Conservation (phyloP, 92 coral and sea anemone genomes). For the Porites lobata region DNA sequence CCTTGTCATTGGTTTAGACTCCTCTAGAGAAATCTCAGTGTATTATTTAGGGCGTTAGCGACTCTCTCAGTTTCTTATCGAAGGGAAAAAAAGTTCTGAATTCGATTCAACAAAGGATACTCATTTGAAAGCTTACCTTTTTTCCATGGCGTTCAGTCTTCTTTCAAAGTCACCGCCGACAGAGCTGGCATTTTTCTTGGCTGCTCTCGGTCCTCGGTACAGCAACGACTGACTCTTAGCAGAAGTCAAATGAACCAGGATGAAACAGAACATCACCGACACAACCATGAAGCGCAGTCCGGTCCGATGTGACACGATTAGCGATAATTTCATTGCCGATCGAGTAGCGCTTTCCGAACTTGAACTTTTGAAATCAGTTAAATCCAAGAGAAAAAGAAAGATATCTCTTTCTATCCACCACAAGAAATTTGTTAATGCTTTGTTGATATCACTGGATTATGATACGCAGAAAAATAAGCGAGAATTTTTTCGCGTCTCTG, state of each 20-base stretch:
- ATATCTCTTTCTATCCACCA: neutral
- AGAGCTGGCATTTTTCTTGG: neutral
- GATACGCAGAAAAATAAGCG: neutral
- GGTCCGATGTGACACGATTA: neutral
- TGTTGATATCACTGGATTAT: neutral
- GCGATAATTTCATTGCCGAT: neutral
- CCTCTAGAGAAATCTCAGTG: too few species aligned
- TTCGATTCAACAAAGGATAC: neutral
- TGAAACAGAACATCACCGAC: constrained; percentile 2
- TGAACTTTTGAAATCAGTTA: neutral
- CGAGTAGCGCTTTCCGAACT: neutral
- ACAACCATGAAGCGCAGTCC: neutral
- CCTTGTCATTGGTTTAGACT: too few species aligned
- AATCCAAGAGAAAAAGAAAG: neutral
- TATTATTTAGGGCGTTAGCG: too few species aligned
- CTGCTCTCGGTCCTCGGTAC: constrained; percentile 1
- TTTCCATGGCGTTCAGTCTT: constrained; percentile 4
- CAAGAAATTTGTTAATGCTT: neutral
- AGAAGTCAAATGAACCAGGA: neutral
- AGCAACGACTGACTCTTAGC: neutral
- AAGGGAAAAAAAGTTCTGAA: neutral
- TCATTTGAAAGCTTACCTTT: neutral
- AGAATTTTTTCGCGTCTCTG: constrained; percentile 3
- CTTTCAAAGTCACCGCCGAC: neutral
- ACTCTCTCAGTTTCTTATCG: neutral